phyloP scores from a whole-genome alignment of 53 echinoderm and acorn worm species.

The Astropecten irregularis region DNA sequence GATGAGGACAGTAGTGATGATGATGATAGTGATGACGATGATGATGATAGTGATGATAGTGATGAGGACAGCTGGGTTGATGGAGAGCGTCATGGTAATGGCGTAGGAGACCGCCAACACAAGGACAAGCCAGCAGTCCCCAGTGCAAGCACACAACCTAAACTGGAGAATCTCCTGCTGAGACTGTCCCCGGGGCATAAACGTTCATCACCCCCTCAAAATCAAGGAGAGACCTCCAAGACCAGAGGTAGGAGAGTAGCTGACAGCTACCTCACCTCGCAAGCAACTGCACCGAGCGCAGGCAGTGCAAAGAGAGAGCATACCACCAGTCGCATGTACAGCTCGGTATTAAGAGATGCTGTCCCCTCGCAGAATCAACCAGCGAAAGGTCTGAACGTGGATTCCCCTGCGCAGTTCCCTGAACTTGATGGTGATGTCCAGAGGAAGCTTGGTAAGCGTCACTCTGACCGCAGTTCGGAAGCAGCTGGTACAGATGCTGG shows the following conservation, averaged over 20 bases:
- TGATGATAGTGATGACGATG: neutral
- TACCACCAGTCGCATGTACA: slow-evolving; percentile 20
- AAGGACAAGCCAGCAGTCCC: neutral
- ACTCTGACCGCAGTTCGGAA: neutral
- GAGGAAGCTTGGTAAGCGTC: neutral
- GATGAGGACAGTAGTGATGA: neutral
- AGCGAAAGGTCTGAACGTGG: neutral
- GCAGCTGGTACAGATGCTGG: too few species aligned
- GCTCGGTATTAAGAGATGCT: slow-evolving; percentile 9
- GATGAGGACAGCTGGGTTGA: neutral
- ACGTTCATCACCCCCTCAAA: neutral
- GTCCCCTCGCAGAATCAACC: too few species aligned
- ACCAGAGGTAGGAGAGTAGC: neutral
- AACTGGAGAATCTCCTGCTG: neutral
- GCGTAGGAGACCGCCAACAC: neutral
- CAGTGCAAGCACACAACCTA: neutral
- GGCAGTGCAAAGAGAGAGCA: neutral
- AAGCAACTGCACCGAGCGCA: neutral
- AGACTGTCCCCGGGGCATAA: slow-evolving; percentile 17
- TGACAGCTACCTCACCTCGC: neutral
- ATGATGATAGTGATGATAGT: neutral
- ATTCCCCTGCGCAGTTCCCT: slow-evolving; percentile 9
- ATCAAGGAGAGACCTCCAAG: neutral
- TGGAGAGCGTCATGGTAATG: neutral
- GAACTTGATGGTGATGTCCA: neutral